Percentiles rank a stretch among this genome's conserved stretches.
Evolutionary conservation across 2,888 invertebrate genomes (phyloP).

Genomic region (Epinotia ramella): DNA sequence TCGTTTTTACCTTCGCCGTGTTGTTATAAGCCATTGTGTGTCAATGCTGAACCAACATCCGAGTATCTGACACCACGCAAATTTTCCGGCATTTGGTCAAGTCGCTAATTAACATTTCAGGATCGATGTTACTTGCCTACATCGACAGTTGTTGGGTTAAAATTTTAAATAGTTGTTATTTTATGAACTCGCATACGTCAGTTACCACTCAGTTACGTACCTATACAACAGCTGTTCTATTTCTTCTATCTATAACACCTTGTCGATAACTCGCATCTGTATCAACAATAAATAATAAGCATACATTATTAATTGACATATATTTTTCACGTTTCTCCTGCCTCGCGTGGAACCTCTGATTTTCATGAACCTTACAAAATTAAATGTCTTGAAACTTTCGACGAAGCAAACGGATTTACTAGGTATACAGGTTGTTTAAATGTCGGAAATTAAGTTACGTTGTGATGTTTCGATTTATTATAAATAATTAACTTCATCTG

Average conservation of each 20-base stretch:
- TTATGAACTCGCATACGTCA: background rate
- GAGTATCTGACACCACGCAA: slow-evolving; percentile 54
- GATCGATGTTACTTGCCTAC: slow-evolving; percentile 4
- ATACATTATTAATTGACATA: slow-evolving; percentile 2
- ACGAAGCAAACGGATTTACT: background rate
- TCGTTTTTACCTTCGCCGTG: slow-evolving; percentile 70
- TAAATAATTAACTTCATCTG: background rate
- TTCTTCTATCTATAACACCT: slow-evolving; percentile 5
- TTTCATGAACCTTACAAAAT: too few relatives aligned
- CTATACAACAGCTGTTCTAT: slow-evolving; percentile 7
- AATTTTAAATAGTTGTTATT: background rate
- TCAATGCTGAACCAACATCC: slow-evolving; percentile 67
- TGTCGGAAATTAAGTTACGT: background rate
- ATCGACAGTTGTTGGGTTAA: background rate
- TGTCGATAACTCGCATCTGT: slow-evolving; percentile 6
- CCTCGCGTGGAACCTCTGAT: too few relatives aligned
- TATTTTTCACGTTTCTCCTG: slow-evolving; percentile 1
- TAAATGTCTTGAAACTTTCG: too few relatives aligned
- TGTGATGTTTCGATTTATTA: background rate
- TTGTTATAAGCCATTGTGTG: slow-evolving; percentile 70
- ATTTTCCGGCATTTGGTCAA: slow-evolving; percentile 37
- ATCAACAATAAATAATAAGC: slow-evolving; percentile 10
- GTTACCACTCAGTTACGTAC: too few relatives aligned
- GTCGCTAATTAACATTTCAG: slow-evolving; percentile 23
- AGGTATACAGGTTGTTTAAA: background rate